These are phyloP conservation scores for Vanacampus margaritifer DNA, from an alignment of 2,113 vertebrate genomes.

Conservation along the genomic window DNA sequence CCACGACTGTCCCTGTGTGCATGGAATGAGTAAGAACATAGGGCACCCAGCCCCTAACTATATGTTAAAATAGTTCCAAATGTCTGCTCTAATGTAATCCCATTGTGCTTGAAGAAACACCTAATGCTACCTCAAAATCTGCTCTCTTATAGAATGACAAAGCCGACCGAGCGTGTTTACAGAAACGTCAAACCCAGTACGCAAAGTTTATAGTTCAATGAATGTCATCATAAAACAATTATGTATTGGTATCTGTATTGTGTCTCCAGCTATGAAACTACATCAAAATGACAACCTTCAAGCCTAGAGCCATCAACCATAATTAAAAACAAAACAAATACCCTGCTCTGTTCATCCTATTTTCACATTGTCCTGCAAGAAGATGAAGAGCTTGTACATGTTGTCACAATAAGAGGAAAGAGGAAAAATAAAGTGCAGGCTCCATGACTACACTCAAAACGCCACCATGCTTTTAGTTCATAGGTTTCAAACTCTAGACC, in stretches of 20 bases:
- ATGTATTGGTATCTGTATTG: not conserved
- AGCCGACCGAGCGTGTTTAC: not conserved
- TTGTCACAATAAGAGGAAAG: not conserved
- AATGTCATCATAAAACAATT: slow-evolving; percentile 1
- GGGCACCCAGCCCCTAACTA: slow-evolving; percentile 65
- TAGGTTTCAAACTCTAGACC: not conserved
- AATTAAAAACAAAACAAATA: not conserved
- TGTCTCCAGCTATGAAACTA: not conserved
- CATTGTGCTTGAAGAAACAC: not conserved
- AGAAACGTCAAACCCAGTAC: not conserved
- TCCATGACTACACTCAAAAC: not conserved
- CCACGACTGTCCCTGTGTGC: slow-evolving; percentile 9
- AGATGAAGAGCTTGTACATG: not conserved
- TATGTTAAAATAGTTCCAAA: slow-evolving; percentile 11
- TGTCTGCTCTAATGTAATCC: slow-evolving; percentile 24
- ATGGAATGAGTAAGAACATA: slow-evolving; percentile 42
- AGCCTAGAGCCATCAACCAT: not conserved
- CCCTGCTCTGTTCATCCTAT: not conserved
- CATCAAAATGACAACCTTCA: not conserved
- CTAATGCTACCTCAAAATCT: not conserved
- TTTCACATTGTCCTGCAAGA: slow-evolving; percentile 3
- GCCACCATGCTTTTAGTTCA: not conserved
- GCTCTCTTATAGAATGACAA: not conserved
- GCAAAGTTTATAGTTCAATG: slow-evolving; percentile 1
- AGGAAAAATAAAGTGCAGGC: not conserved